Conservation (phyloP, 1,140 invertebrate genomes). For the Sminthurides bifidus region DNA sequence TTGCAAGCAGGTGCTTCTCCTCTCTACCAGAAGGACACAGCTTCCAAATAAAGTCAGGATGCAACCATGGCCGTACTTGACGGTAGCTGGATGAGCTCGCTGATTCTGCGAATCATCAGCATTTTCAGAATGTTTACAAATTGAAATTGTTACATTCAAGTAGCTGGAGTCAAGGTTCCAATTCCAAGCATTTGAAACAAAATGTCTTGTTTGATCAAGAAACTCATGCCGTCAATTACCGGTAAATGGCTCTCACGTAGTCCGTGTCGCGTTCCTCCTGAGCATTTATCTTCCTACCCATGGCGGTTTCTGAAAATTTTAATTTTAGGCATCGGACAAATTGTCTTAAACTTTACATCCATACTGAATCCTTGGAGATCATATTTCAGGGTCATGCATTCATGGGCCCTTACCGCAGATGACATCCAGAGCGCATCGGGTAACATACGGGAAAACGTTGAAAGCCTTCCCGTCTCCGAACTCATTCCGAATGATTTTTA, state of each 20-base stretch:
- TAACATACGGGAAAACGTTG: slow-evolving; percentile 52
- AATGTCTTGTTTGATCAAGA: background rate
- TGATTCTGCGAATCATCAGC: slow-evolving; percentile 52
- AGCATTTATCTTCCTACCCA: slow-evolving; percentile 60
- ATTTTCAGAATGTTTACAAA: too few relatives aligned
- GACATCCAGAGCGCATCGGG: slow-evolving; percentile 60
- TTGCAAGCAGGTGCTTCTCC: slow-evolving; percentile 58
- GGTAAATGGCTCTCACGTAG: slow-evolving; percentile 59
- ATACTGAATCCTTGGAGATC: background rate
- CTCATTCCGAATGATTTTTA: slow-evolving; percentile 50
- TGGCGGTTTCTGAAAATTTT: slow-evolving; percentile 64
- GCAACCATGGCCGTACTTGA: slow-evolving; percentile 67
- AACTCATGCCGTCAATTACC: slow-evolving; percentile 33
- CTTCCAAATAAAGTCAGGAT: slow-evolving; percentile 67
- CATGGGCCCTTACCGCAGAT: slow-evolving; percentile 54
- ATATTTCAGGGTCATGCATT: background rate
- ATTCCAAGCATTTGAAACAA: background rate
- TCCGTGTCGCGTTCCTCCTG: slow-evolving; percentile 53
- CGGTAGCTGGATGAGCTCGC: slow-evolving; percentile 69
- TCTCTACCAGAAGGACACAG: slow-evolving; percentile 59
- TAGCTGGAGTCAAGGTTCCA: background rate
- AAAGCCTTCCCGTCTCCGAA: slow-evolving; percentile 41
- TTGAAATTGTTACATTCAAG: too few relatives aligned
- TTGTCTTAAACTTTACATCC: background rate
- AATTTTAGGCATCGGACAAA: too few relatives aligned